Conservation (phyloP, 1,140 invertebrate genomes). For the Hyphantria cunea region DNA sequence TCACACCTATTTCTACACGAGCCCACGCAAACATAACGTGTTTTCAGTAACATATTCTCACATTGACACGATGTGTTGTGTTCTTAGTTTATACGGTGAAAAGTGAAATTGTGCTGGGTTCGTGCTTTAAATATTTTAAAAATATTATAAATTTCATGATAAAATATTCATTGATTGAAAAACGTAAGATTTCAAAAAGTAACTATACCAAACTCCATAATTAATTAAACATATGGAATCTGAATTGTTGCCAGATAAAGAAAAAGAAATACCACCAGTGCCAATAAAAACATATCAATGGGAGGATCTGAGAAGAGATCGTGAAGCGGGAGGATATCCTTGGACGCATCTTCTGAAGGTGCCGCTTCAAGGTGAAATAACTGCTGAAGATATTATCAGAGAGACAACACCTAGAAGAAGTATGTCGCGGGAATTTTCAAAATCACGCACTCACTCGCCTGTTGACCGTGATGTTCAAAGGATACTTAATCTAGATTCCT, state of each 20-base stretch:
- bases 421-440: slow-evolving; percentile 75
- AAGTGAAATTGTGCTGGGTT: slow-evolving; percentile 58
- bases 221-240: slow-evolving; percentile 77
- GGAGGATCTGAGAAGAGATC: slow-evolving; percentile 86
- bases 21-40: slow-evolving; percentile 76
- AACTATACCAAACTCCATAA: slow-evolving; percentile 42
- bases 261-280: slow-evolving; percentile 80
- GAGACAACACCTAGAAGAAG: slow-evolving; percentile 72
- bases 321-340: slow-evolving; percentile 85
- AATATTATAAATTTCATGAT: slow-evolving; percentile 12
- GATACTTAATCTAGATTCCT: slow-evolving; percentile 77
- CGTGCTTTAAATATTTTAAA: slow-evolving; percentile 48
- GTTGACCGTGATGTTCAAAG: slow-evolving; percentile 55
- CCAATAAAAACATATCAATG: slow-evolving; percentile 87
- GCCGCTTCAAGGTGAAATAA: slow-evolving; percentile 80
- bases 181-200: slow-evolving; percentile 33
- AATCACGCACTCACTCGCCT: slow-evolving; percentile 70
- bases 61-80: slow-evolving; percentile 76
- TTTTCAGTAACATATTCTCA: slow-evolving; percentile 74
- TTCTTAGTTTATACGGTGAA: slow-evolving; percentile 70
- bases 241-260: slow-evolving; percentile 78
- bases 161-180: slow-evolving; percentile 8
- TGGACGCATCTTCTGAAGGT: slow-evolving; percentile 86
- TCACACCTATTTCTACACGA: slow-evolving; percentile 80
- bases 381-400: slow-evolving; percentile 74